A percentile compares a stretch with the other conserved stretches of the same genome.
phyloP scores from a whole-genome alignment of 2,113 vertebrate genomes.

The Cariama cristata region DNA sequence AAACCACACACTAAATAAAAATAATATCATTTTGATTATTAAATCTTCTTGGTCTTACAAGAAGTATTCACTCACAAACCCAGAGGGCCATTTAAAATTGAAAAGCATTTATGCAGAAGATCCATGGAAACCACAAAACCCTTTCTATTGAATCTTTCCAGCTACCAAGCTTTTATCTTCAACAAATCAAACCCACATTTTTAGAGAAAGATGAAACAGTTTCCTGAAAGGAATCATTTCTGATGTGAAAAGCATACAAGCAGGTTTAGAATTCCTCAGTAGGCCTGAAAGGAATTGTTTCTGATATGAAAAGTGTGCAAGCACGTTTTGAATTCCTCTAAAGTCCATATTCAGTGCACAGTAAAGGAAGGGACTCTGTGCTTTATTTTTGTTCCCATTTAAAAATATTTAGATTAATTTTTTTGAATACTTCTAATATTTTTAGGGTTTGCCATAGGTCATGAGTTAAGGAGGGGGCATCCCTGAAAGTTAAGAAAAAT shows the following conservation, averaged over 20 bases:
- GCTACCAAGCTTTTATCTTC: neutral
- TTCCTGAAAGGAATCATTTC: neutral
- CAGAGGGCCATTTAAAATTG: conserved; percentile 48
- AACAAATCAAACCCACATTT: neutral
- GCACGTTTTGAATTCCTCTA: neutral
- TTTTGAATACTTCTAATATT: neutral
- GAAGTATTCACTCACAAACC: conserved; percentile 31
- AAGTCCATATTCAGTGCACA: neutral
- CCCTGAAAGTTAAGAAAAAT: neutral
- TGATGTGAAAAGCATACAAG: neutral
- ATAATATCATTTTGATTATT: conserved; percentile 53
- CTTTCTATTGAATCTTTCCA: neutral
- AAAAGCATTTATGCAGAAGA: neutral
- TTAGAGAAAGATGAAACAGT: conserved; percentile 2
- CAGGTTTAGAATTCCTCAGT: neutral
- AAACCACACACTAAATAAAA: conserved; percentile 52
- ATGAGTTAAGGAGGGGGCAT: neutral
- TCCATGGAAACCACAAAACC: conserved; percentile 15
- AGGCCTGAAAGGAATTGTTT: neutral
- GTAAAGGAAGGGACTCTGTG: neutral
- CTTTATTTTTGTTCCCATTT: neutral
- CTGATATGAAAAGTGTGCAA: neutral
- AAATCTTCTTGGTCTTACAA: conserved; percentile 17
- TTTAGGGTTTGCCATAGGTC: neutral
- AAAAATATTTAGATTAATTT: neutral